Conservation (phyloP, 2,797 vertebrate species). For the Characodon lateralis region DNA sequence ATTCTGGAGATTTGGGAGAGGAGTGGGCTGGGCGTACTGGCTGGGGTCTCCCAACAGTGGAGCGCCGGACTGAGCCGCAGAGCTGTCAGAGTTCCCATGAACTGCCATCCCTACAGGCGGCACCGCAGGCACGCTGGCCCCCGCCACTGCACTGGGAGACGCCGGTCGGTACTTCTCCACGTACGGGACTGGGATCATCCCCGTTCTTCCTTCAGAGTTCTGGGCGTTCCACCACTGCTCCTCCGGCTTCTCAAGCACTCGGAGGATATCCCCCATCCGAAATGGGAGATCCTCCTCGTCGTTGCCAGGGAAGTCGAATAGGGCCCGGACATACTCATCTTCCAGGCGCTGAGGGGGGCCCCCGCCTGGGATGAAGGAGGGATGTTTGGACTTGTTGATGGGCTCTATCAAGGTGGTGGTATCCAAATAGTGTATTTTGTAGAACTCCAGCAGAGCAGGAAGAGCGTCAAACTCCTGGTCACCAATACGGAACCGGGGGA, state of each 20-base stretch:
- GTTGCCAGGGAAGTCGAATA: constrained; percentile 98
- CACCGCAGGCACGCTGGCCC: constrained; percentile 76
- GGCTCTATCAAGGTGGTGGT: constrained; percentile 99
- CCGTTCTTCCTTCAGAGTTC: constrained; percentile 91
- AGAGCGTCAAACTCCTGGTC: constrained; percentile 98
- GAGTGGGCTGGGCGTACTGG: constrained; percentile 97
- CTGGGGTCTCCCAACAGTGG: constrained; percentile 93
- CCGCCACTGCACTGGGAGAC: constrained; percentile 86
- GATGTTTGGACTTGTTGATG: constrained; percentile 90
- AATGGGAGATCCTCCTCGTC: constrained; percentile 99
- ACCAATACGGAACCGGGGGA: constrained; percentile 92
- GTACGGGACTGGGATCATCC: constrained; percentile 98
- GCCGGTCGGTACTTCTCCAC: constrained; percentile 95
- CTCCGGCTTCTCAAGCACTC: constrained; percentile 96
- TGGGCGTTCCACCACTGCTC: constrained; percentile 99
- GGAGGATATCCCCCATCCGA: constrained; percentile 94
- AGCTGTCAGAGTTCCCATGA: constrained; percentile 89
- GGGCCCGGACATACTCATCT: constrained; percentile 93
- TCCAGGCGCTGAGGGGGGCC: constrained; percentile 88
- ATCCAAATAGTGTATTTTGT: constrained; percentile 99
- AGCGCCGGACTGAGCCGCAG: constrained; percentile 78
- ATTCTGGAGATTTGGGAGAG: constrained; percentile 98
- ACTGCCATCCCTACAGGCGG: constrained; percentile 42
- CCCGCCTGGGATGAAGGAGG: constrained; percentile 71
- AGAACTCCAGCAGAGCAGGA: constrained; percentile 96